A percentile compares a stretch with the other conserved stretches of the same genome.
Evolutionary conservation across 2,888 invertebrate species (phyloP).

Genomic region (Eupithecia exiguata): DNA sequence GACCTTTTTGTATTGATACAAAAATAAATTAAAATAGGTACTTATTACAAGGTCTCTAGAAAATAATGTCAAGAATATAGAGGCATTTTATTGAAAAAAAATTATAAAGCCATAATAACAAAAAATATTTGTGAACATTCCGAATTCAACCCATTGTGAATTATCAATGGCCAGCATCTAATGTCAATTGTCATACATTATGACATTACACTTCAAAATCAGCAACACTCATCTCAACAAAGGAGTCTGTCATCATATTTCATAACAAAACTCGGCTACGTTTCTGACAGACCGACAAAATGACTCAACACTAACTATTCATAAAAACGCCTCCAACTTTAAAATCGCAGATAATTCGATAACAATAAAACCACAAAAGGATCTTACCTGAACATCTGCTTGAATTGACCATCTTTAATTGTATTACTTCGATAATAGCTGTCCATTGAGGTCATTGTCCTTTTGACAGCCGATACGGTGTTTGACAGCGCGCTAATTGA

Average conservation of each 20-base stretch:
- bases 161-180: slow-evolving; percentile 34
- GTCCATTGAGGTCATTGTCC: slow-evolving; percentile 51
- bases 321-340: slow-evolving; percentile 34
- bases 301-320: slow-evolving; percentile 53
- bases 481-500: slow-evolving; percentile 65
- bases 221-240: slow-evolving; percentile 41
- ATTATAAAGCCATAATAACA: background rate
- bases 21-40: too few relatives aligned
- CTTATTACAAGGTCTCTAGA: background rate
- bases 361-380: slow-evolving; percentile 30
- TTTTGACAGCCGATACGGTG: slow-evolving; percentile 45
- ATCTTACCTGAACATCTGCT: slow-evolving; percentile 49
- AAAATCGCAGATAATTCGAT: slow-evolving; percentile 38
- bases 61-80: background rate
- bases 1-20: too few relatives aligned
- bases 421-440: slow-evolving; percentile 46
- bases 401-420: slow-evolving; percentile 57
- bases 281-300: slow-evolving; percentile 37
- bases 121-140: slow-evolving; percentile 23
- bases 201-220: slow-evolving; percentile 33
- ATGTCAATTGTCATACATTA: slow-evolving; percentile 33
- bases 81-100: too few relatives aligned
- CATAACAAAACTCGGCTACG: slow-evolving; percentile 52
- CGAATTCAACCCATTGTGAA: slow-evolving; percentile 30
- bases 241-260: slow-evolving; percentile 53